Evolutionary conservation across 2,797 vertebrate genomes (phyloP).

Genomic region (Pangasius djambal): DNA sequence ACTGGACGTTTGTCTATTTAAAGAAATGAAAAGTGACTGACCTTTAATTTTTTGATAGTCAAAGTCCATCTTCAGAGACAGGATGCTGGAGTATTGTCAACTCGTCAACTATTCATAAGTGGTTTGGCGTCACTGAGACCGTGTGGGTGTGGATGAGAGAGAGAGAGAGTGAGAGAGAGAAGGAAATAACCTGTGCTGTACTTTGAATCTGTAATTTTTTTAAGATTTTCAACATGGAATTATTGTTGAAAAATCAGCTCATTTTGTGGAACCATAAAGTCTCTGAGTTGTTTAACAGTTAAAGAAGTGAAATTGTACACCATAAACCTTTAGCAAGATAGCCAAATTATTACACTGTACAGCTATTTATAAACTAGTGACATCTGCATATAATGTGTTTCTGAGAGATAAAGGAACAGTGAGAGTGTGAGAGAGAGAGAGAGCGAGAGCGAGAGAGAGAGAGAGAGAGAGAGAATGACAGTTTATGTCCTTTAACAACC

Average conservation of each 20-base stretch:
- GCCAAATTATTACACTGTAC: neutral
- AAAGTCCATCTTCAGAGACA: slow-evolving; percentile 59
- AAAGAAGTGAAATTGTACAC: neutral
- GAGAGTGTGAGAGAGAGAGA: neutral
- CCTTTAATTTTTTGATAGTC: slow-evolving; percentile 60
- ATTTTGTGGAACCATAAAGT: neutral
- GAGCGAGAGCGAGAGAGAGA: slow-evolving; percentile 9
- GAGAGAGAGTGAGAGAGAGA: slow-evolving; percentile 32
- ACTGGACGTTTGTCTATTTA: neutral
- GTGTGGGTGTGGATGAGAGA: neutral
- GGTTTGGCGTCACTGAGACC: slow-evolving; percentile 38
- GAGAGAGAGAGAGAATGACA: slow-evolving; percentile 13
- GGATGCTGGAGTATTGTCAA: slow-evolving; percentile 13
- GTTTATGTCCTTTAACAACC: slow-evolving; percentile 29
- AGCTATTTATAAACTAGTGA: neutral
- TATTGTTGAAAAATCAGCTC: neutral
- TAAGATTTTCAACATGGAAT: neutral
- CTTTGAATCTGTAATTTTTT: neutral
- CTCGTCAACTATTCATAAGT: slow-evolving; percentile 29
- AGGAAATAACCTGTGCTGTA: neutral
- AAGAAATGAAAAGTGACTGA: slow-evolving; percentile 41
- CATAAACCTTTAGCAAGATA: neutral
- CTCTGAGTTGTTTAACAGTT: neutral
- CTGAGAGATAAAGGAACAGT: neutral
- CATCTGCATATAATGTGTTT: neutral